Evolutionary conservation across 2,888 invertebrate species (phyloP).

Genomic region (Tetanocera ferruginea): DNA sequence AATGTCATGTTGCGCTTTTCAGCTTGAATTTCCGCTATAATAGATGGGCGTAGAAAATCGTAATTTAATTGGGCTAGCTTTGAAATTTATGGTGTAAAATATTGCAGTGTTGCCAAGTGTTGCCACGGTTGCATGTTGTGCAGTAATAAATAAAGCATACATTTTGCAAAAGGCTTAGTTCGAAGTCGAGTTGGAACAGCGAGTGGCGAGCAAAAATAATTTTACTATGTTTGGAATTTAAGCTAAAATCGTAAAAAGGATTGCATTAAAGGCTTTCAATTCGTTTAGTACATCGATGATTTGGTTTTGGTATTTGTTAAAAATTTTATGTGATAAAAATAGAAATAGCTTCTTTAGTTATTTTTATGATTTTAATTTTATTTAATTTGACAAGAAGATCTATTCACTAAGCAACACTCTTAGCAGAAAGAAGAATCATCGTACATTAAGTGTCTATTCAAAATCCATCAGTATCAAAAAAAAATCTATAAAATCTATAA

Average conservation of each 20-base stretch:
- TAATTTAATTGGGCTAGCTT: slow-evolving; percentile 36
- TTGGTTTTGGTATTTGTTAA: too few species aligned
- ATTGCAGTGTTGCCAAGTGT: slow-evolving; percentile 11
- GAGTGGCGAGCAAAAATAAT: not conserved
- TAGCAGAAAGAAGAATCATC: too few species aligned
- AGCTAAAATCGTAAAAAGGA: not conserved
- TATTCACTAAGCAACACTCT: too few species aligned
- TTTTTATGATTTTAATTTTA: too few species aligned
- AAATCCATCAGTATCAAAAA: too few species aligned
- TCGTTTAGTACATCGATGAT: too few species aligned
- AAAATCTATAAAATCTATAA: too few species aligned
- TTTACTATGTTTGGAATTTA: not conserved
- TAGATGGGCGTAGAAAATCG: slow-evolving; percentile 34
- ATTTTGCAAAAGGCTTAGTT: not conserved
- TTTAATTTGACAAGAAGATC: too few species aligned
- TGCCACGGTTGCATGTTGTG: slow-evolving; percentile 20
- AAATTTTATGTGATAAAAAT: too few species aligned
- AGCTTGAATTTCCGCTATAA: not conserved
- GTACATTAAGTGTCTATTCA: too few species aligned
- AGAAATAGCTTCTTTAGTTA: too few species aligned
- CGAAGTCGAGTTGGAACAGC: not conserved
- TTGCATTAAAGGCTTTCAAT: too few species aligned
- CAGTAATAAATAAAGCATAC: slow-evolving; percentile 25
- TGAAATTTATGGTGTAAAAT: slow-evolving; percentile 27
- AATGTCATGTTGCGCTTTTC: slow-evolving; percentile 30